These are phyloP conservation scores for Pandemis heparana DNA, from an alignment of 2,888 invertebrate species.

Conservation along the genomic window DNA sequence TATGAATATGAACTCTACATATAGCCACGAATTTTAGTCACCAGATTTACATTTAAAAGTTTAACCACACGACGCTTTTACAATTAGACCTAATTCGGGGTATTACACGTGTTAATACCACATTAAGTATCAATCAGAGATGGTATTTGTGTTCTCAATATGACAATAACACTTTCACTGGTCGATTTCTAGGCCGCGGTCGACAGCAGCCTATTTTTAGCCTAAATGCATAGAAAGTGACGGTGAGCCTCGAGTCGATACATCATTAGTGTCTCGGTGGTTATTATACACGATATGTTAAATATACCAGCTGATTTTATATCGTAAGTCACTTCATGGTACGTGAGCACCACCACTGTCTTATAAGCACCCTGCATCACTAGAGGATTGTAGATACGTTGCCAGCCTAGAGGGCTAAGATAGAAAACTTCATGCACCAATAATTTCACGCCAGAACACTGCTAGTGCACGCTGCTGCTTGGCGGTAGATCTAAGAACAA, in stretches of 20 bases:
- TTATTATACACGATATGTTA: neutral
- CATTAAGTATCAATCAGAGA: neutral
- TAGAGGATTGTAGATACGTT: too few relatives aligned
- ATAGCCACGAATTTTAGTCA: neutral
- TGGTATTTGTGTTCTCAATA: constrained; percentile 54
- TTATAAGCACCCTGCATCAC: too few relatives aligned
- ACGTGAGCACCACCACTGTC: too few relatives aligned
- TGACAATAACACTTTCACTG: constrained; percentile 66
- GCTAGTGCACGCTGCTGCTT: too few relatives aligned
- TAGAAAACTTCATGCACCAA: too few relatives aligned
- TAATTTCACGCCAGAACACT: too few relatives aligned
- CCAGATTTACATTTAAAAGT: neutral
- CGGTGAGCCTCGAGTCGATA: neutral
- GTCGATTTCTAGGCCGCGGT: constrained; percentile 58
- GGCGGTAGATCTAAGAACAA: too few relatives aligned
- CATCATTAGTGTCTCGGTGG: constrained; percentile 14
- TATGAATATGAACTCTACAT: constrained; percentile 11
- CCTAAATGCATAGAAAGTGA: constrained; percentile 53
- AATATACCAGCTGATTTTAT: neutral
- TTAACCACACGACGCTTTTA: neutral
- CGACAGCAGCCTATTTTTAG: constrained; percentile 54
- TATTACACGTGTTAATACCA: neutral
- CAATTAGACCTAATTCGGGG: neutral
- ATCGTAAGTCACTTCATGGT: too few relatives aligned
- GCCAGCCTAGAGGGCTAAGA: too few relatives aligned